A percentile compares a stretch with the other conserved stretches of the same genome.
phyloP scores from a whole-genome alignment of 2,888 invertebrate genomes.

The Clitarchus hookeri region DNA sequence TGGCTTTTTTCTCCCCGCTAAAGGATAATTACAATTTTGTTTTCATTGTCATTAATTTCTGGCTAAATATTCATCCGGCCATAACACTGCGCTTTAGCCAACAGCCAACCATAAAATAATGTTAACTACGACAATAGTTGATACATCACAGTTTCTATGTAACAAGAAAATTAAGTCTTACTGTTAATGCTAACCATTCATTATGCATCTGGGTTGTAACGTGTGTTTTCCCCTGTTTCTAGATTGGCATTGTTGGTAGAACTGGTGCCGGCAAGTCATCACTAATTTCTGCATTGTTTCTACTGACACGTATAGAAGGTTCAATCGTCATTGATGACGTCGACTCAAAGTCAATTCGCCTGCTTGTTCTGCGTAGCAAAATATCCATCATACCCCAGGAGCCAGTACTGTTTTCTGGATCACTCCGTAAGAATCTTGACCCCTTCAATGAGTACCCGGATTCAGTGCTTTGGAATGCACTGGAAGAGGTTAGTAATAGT shows the following conservation, averaged over 20 bases:
- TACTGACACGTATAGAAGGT: conserved; percentile 56
- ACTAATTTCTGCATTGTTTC: not conserved
- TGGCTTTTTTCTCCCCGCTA: too few species aligned
- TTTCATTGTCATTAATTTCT: too few species aligned
- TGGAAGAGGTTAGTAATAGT: conserved; percentile 47
- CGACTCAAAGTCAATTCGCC: conserved; percentile 58
- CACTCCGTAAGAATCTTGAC: not conserved
- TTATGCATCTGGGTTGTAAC: too few species aligned
- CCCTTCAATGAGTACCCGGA: conserved; percentile 62
- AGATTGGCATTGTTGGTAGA: conserved; percentile 71
- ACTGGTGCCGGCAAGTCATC: conserved; percentile 52
- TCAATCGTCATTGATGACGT: conserved; percentile 64
- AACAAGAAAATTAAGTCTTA: too few species aligned
- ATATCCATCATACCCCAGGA: conserved; percentile 63
- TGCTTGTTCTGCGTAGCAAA: conserved; percentile 61
- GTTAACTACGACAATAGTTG: too few species aligned
- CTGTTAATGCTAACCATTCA: too few species aligned
- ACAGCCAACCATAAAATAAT: too few species aligned
- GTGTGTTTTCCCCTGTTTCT: not conserved
- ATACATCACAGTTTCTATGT: too few species aligned
- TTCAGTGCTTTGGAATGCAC: conserved; percentile 53
- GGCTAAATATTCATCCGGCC: too few species aligned
- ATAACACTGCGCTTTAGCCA: too few species aligned
- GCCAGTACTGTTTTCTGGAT: not conserved
- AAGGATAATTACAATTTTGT: too few species aligned